phyloP scores from a whole-genome alignment of 2,888 invertebrate genomes.

The Nomada goodeniana region DNA sequence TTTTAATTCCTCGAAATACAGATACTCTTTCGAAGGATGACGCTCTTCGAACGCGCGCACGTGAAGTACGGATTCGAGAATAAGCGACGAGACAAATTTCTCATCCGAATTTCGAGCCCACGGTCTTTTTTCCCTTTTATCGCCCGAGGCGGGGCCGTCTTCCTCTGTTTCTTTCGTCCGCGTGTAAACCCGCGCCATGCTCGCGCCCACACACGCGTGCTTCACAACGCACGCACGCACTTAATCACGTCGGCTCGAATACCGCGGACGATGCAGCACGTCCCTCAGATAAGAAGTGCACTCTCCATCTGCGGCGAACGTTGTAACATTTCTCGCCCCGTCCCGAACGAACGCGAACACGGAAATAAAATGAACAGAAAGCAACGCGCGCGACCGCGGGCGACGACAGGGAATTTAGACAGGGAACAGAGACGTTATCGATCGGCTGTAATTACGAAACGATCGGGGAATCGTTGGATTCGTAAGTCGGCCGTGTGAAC shows the following conservation, averaged over 20 bases:
- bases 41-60: too few relatives aligned
- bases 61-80: too few relatives aligned
- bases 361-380: conserved; percentile 51
- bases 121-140: too few relatives aligned
- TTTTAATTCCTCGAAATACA: too few relatives aligned
- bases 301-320: background rate
- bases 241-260: conserved; percentile 53
- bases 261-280: conserved; percentile 48
- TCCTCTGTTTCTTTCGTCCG: background rate
- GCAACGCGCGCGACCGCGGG: conserved; percentile 9
- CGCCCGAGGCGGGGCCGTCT: background rate
- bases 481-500: conserved; percentile 3
- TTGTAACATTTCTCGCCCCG: conserved; percentile 39
- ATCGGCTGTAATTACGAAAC: conserved; percentile 25
- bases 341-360: conserved; percentile 28
- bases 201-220: conserved; percentile 43
- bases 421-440: conserved; percentile 31
- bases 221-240: conserved; percentile 32
- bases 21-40: too few relatives aligned
- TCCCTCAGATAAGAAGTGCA: conserved; percentile 43
- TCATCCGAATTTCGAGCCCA: too few relatives aligned
- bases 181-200: conserved; percentile 19
- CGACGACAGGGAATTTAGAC: conserved; percentile 48
- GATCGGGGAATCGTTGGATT: background rate
- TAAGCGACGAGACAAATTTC: too few relatives aligned